Evolutionary conservation across 1,140 invertebrate genomes (phyloP), one percentile per base, ranked within the genome.

Genomic region (Harlomillsia oculata): DNA sequence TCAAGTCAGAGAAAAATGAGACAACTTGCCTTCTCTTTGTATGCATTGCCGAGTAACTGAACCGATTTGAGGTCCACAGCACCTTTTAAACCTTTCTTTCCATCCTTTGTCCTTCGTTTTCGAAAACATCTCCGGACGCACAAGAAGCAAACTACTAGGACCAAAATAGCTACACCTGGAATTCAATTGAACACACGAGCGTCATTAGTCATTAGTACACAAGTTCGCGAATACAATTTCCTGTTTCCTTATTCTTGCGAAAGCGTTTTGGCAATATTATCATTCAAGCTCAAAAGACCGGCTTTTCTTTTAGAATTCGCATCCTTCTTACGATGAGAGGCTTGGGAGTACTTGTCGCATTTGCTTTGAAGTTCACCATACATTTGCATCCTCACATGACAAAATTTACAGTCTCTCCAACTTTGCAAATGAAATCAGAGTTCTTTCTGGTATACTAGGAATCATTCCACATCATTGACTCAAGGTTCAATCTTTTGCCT

Each of bases 61-160:
- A 97, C 92, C 67, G 88, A 90, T 77, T 97, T 97, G 60, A 97
- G 76, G 73, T 97, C 94, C 60, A 97, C 93, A 13, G 80, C 81
- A 55, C 90, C 91, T 72, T 96, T 95, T 73, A 89, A 80, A 37
- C 91, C 91, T 74, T 96, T 95, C 72, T 94, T 94, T 66, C 87
- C 89, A 76, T 94, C 91, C 80, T 95, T 94, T 77, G 88, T 89
- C 64, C 89, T 82, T 72, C 90, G 78, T 70, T 93, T 93, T 70
- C 88, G 83, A 78, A 89, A 93, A 75, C 90, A 97, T 79, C 90
- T 79, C 72, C 90, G 81, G 75, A 96, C 89, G 75, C 92, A 94
- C 76, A 87, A 95, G 74, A 89, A 87, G 73, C 89, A 89, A 65
- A 93, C 83, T 65, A 85, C 85, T 63, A 94, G 76, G 56, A 96